Evolutionary conservation across 1,140 invertebrate species (phyloP), one percentile per base, ranked within the genome.

Genomic region (Galendromus occidentalis): DNA sequence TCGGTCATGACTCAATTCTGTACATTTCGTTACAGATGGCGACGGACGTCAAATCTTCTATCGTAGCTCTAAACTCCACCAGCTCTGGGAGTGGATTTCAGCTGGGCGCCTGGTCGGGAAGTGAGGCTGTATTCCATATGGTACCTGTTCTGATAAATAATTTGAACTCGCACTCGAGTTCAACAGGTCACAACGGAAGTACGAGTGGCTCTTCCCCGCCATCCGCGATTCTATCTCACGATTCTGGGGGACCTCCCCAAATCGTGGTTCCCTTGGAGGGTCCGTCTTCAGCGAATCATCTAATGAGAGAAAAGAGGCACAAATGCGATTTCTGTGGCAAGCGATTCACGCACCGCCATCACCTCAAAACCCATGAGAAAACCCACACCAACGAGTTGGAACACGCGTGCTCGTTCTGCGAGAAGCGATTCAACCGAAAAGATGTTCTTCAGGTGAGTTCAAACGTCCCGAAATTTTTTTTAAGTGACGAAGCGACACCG

Each of bases 301-400:
- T 39, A 4, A 39, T 59, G 25, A 59, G 33, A 59, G 51, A 59
- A 9, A 59, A 59, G 22, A 59, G 33, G 9, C 51, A 59, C 22
- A 59, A 59, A 9, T 59, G 51, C 25, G 51, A 59, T 17, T 59
- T 59, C 51, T 59, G 51, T 25, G 51, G 51, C 14, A 59, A 59
- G 22, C 51, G 51, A 33, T 59, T 59, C 22, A 59, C 51, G 25
- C 51, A 59, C 33, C 51, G 51, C 17, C 51, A 59, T 33, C 51
- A 59, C 51, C 51, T 59, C 14, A 59, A 59, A 33, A 59, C 51
- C 2, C 51, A 59, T 59, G 51, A 59, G 9, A 59, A 59, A 33
- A 59, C 51, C 25, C 51, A 59, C 33, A 59, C 51, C 20, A 59
- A 59, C 33, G 51, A 59, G 20, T 59, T 59, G 25, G 51, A 59